These are phyloP conservation scores for Micromesistius poutassou DNA, from an alignment of 2,797 vertebrate genomes.

Conservation along the genomic window DNA sequence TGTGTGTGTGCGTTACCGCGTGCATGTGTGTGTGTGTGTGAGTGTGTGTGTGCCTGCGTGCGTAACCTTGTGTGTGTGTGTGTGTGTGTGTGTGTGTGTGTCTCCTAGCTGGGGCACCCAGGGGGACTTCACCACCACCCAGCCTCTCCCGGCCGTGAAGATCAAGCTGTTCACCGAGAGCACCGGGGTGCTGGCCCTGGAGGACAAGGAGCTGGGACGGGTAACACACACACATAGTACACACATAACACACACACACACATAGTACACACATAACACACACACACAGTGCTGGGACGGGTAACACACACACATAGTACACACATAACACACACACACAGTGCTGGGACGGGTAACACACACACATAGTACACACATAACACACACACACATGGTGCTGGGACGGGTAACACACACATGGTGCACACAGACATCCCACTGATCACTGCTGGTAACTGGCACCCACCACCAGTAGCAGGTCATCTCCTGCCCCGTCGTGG, in stretches of 20 bases:
- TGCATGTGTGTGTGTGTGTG: slow-evolving; percentile 5
- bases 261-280: background rate
- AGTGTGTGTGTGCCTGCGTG: slow-evolving; percentile 11
- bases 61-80: background rate
- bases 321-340: no score
- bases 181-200: slow-evolving; percentile 93
- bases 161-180: slow-evolving; percentile 98
- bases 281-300: no score
- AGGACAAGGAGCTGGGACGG: slow-evolving; percentile 96
- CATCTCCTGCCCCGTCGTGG: background rate
- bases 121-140: slow-evolving; percentile 95
- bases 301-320: no score
- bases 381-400: no score
- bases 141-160: slow-evolving; percentile 93
- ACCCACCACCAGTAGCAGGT: background rate
- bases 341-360: no score
- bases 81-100: slow-evolving; percentile 14
- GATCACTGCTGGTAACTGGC: background rate
- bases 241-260: background rate
- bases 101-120: slow-evolving; percentile 91
- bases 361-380: no score
- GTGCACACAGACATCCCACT: background rate
- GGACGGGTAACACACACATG: no score
- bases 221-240: slow-evolving; percentile 66
- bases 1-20: slow-evolving; percentile 7